Evolutionary conservation across 2,888 invertebrate species (phyloP).

Genomic region (Apeira syringaria): DNA sequence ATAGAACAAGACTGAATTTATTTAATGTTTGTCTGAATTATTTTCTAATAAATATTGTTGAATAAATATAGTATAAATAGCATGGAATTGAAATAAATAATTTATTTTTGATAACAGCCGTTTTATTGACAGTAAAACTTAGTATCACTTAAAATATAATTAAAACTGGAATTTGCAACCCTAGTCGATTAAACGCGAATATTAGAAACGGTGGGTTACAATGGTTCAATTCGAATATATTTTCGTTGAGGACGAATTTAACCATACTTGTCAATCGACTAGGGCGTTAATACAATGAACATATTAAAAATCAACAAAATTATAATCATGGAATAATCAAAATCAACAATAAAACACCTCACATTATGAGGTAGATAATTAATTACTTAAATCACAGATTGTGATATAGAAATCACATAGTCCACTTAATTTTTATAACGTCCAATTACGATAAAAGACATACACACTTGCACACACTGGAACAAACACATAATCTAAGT

Average conservation of each 20-base stretch:
- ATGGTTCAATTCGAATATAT: neutral
- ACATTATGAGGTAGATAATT: slow-evolving; percentile 10
- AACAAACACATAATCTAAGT: slow-evolving; percentile 5
- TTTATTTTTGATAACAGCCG: slow-evolving; percentile 67
- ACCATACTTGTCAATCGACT: neutral
- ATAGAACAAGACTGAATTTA: slow-evolving; percentile 76
- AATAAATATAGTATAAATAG: slow-evolving; percentile 58
- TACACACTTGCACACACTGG: neutral
- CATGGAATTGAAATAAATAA: slow-evolving; percentile 71
- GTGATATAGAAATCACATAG: slow-evolving; percentile 13
- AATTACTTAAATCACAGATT: slow-evolving; percentile 18
- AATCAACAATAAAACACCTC: slow-evolving; percentile 18
- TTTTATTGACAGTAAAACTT: slow-evolving; percentile 49
- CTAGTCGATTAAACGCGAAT: slow-evolving; percentile 1
- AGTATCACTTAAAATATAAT: slow-evolving; percentile 27
- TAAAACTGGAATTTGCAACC: neutral
- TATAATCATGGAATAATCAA: slow-evolving; percentile 11
- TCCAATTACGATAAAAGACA: neutral
- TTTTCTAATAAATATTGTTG: slow-evolving; percentile 48
- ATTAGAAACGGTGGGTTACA: slow-evolving; percentile 12
- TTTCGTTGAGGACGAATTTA: no score
- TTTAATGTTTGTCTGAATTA: slow-evolving; percentile 62
- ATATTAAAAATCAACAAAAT: slow-evolving; percentile 11
- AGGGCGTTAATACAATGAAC: slow-evolving; percentile 2
- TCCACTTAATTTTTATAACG: slow-evolving; percentile 13